Evolutionary conservation across 2,113 vertebrate species (phyloP), one percentile per base, ranked within the genome.

Genomic region (Zeus faber): DNA sequence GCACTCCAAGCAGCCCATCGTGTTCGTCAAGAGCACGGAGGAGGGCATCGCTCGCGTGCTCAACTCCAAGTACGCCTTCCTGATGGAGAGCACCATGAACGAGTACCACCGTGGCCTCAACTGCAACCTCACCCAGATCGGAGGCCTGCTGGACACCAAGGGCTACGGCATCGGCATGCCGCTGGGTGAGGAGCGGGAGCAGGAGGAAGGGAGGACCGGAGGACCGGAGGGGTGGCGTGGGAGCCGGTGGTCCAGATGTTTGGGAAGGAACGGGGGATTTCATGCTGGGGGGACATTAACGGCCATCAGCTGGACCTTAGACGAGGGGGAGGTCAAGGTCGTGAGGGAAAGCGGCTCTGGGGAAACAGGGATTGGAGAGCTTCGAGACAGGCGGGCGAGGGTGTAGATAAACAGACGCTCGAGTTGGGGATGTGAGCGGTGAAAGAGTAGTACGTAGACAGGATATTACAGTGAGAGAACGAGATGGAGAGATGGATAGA

Each of bases 101-200:
- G 94, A 96, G 78, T 96, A 95, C 73, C 89, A 96, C 77, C 91
- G 93, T 16, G 89, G 91, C 55, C 93, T 92, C 77, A 94, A 96
- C 84, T 96, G 94, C 72, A 96, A 96, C 81, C 94, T 96, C 67
- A 95, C 93, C 4, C 89, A 96, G 87, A 95, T 96, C 0, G 94
- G 94, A 58, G 94, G 94, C 41, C 87, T 94, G 73, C 87, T 95
- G 61, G 94, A 96, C 78, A 96, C 94, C 85, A 96, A 96, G 87
- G 94, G 94, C 82, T 96, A 95, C 0, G 94, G 94, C 85, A 96
- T 96, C 7, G 94, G 94, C 80, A 93, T 95, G 93, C 93, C 94
- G 0, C 86, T 96, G 47, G 94, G 94, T 96, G 78, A 83, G 56
- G 17, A 31, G 17, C 10, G 31, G 21, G 18, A 5, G 9, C 23